These are phyloP conservation scores for Leucosticte australis DNA, from an alignment of 2,113 vertebrate species.

Conservation along the genomic window DNA sequence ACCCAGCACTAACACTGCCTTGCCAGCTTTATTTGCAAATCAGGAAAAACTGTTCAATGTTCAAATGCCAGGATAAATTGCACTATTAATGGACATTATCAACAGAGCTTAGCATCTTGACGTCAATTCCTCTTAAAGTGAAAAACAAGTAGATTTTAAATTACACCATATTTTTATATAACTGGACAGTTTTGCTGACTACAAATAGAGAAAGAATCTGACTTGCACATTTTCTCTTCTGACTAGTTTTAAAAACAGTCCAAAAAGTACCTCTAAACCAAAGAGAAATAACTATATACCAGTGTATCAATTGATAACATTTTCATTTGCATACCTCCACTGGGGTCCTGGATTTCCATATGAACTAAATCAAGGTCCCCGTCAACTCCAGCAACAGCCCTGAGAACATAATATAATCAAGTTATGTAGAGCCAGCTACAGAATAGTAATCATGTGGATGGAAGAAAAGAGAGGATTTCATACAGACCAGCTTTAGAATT, in stretches of 20 bases:
- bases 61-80: slow-evolving; percentile 44
- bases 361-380: slow-evolving; percentile 89
- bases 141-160: slow-evolving; percentile 25
- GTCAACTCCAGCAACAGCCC: slow-evolving; percentile 90
- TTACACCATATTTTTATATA: not conserved
- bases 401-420: slow-evolving; percentile 66
- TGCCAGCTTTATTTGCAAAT: slow-evolving; percentile 22
- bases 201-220: not conserved
- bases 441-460: not conserved
- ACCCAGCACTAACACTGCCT: not conserved
- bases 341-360: slow-evolving; percentile 91
- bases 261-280: not conserved
- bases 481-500: not conserved
- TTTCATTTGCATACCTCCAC: slow-evolving; percentile 82
- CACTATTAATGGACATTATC: slow-evolving; percentile 38
- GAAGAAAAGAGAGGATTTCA: not conserved
- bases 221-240: not conserved
- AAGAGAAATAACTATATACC: not conserved
- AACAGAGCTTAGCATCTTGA: not conserved
- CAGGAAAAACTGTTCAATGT: not conserved
- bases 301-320: not conserved
- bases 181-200: not conserved
- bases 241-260: not conserved
- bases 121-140: not conserved
- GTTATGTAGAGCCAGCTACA: slow-evolving; percentile 11